Base-by-base conservation (phyloP, 2,797 vertebrate genomes). In the Eptatretus atami region DNA sequence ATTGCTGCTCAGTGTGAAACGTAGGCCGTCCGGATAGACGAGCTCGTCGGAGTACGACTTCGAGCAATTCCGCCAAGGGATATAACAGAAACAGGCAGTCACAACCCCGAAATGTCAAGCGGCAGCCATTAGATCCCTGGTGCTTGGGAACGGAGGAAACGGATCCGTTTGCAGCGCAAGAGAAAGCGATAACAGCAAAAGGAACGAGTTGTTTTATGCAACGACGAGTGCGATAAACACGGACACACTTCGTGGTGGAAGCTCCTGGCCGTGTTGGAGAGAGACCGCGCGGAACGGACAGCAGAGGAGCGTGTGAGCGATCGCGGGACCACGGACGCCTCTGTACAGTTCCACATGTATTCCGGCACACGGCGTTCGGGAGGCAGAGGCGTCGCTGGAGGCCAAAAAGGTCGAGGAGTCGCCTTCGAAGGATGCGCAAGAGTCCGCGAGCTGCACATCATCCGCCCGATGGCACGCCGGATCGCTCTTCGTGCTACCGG, bases 391-490 rank as follows among this genome's bases (percentile, higher is more conserved):
- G 81, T 72, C 77, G 78, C 73, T 83, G 87, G 75, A 98, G 82
- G 72, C 92, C 87, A 15, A 96, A 98, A 88, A 98, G 95, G 77
- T 90, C 86, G 73, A 98, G 83, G 77, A 96, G 81, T 66, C 84
- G 93, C 66, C 84, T 83, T 81, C 95, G 86, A 70, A 98, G 94
- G 80, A 88, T 86, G 78, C 82, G 84, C 77, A 95, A 44, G 31
- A 44, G 31, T 44, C 31, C 31, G 31, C 31, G 31, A 44, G 31
- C 31, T 44, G 31, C 31, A 44, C 31, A 5, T 44, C 31, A 44
- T 44, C 31, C 31, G 31, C 31, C 31, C 6, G 31, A 44, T 4
- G 31, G 31, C 31, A 44, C 31, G 31, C 31, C 31, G 31, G 31
- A 8, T 44, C 31, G 31, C 31, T 44, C 31, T 44, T 3, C 31